Evolutionary conservation across 2,888 invertebrate species (phyloP).

Genomic region (Siphonodentalium dalli): DNA sequence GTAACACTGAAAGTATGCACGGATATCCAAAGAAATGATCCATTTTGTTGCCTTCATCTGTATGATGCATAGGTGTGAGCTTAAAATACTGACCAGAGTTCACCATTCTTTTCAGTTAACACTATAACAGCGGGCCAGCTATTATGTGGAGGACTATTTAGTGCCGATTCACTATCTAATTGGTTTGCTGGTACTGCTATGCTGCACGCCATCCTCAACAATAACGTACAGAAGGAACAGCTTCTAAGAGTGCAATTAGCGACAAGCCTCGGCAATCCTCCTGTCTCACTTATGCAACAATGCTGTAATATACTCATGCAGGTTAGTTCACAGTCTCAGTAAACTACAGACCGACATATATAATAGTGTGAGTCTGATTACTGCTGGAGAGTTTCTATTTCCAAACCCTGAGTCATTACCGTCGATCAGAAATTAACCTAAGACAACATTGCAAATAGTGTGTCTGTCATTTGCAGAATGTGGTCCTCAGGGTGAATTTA

Average conservation of each 20-base stretch:
- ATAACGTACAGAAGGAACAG: conserved; percentile 80
- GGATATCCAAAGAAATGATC: no score
- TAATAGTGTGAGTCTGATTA: not conserved
- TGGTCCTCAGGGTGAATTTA: no score
- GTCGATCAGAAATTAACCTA: no score
- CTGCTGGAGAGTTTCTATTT: no score
- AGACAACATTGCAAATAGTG: no score
- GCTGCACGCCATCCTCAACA: conserved; percentile 88
- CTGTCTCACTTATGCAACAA: conserved; percentile 89
- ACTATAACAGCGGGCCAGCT: conserved; percentile 78
- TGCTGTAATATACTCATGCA: conserved; percentile 83
- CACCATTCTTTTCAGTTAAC: conserved; percentile 50
- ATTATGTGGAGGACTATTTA: conserved; percentile 90
- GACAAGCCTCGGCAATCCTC: conserved; percentile 70
- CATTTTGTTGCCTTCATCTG: not conserved
- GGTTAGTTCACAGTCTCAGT: no score
- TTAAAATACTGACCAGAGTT: not conserved
- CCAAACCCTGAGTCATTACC: no score
- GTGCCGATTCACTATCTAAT: conserved; percentile 84
- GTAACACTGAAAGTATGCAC: no score
- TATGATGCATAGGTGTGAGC: not conserved
- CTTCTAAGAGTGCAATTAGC: conserved; percentile 89
- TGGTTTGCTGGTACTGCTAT: conserved; percentile 96
- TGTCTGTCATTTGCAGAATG: no score
- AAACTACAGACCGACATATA: not conserved